Conservation (phyloP, 1,140 invertebrate genomes). For the Ceratoteleas bidentatus region DNA sequence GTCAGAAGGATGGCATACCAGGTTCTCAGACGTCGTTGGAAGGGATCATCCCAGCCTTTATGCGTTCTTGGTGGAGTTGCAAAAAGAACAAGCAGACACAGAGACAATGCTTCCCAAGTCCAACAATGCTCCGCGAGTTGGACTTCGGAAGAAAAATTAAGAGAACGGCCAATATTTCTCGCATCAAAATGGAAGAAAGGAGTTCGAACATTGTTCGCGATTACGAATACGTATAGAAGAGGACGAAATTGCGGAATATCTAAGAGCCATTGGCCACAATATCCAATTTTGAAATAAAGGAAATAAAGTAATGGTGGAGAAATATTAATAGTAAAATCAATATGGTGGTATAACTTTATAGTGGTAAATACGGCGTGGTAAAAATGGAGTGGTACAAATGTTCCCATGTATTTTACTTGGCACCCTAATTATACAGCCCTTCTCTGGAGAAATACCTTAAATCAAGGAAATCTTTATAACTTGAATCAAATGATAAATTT, state of each 20-base stretch:
- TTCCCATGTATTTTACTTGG: too few relatives aligned
- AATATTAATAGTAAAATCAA: too few relatives aligned
- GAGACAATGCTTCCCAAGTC: not conserved
- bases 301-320: not conserved
- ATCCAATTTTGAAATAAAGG: not conserved
- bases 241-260: not conserved
- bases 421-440: too few relatives aligned
- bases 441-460: too few relatives aligned
- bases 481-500: too few relatives aligned
- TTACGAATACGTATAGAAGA: not conserved
- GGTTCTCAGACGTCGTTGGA: conserved; percentile 15
- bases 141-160: not conserved
- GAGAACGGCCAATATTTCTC: not conserved
- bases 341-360: not conserved
- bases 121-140: not conserved
- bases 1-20: conserved; percentile 38
- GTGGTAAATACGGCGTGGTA: not conserved
- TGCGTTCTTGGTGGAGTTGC: conserved; percentile 12
- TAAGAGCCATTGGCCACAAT: not conserved
- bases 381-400: not conserved
- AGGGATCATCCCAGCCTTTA: conserved; percentile 25
- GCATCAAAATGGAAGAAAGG: not conserved
- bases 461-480: too few relatives aligned
- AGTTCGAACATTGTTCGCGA: not conserved
- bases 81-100: conserved; percentile 19